Percentiles rank a stretch among this genome's conserved stretches.
These are phyloP conservation scores for Phylloscopus trochiloides DNA, from an alignment of 2,113 vertebrate species.

Conservation along the genomic window DNA sequence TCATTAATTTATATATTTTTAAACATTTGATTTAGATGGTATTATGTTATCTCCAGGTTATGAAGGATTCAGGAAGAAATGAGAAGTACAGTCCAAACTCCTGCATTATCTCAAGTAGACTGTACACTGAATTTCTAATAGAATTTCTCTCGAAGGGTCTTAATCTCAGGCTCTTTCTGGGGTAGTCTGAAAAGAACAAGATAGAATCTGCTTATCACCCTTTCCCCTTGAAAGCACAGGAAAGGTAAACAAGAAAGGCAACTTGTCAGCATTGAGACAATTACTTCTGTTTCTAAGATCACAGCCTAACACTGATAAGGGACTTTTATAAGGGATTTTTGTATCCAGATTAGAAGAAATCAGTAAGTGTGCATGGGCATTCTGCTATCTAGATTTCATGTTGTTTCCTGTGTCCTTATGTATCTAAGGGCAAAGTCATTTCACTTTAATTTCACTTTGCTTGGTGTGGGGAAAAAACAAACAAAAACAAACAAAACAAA, in stretches of 20 bases:
- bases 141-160: slow-evolving; percentile 8
- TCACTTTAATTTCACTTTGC: not conserved
- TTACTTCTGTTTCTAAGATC: slow-evolving; percentile 30
- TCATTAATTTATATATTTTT: not conserved
- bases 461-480: not conserved
- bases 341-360: slow-evolving; percentile 38
- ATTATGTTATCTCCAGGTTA: not conserved
- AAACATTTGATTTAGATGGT: not conserved
- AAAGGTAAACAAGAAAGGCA: slow-evolving; percentile 45
- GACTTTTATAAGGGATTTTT: slow-evolving; percentile 38
- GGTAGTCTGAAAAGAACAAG: slow-evolving; percentile 11
- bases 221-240: slow-evolving; percentile 11
- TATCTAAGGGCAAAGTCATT: not conserved
- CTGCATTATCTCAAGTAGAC: slow-evolving; percentile 6
- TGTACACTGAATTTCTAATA: slow-evolving; percentile 22
- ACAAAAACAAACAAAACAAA: not conserved
- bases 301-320: slow-evolving; percentile 13
- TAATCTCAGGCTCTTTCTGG: slow-evolving; percentile 22
- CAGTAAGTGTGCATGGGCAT: not conserved
- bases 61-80: not conserved
- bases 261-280: slow-evolving; percentile 29
- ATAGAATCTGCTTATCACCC: slow-evolving; percentile 52
- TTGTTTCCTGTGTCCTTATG: not conserved
- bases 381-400: not conserved
- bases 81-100: not conserved